Evolutionary conservation across 1,140 invertebrate species (phyloP).

Genomic region (Arctopsyche grandis): DNA sequence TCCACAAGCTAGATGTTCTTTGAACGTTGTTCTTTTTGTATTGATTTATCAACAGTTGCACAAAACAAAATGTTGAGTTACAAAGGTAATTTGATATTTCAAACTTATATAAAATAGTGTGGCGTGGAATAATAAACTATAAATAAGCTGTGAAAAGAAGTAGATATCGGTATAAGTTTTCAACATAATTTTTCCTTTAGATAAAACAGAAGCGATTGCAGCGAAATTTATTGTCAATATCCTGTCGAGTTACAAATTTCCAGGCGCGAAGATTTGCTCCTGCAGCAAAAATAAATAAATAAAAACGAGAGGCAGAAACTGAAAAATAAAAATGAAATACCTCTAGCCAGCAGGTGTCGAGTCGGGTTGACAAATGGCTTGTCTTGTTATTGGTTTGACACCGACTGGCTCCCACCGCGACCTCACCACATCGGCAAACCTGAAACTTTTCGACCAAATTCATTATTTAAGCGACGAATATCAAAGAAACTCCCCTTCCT

Average conservation of each 20-base stretch:
- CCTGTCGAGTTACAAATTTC: background rate
- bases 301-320: background rate
- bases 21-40: no score
- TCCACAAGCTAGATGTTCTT: no score
- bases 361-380: conserved; percentile 52
- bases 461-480: conserved; percentile 35
- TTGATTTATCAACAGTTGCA: no score
- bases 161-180: background rate
- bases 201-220: background rate
- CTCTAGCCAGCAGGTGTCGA: conserved; percentile 50
- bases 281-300: background rate
- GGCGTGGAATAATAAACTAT: no score
- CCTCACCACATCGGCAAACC: conserved; percentile 29
- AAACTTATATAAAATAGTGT: no score
- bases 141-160: no score
- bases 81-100: no score
- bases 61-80: no score
- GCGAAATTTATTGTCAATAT: conserved; percentile 41
- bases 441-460: conserved; percentile 47
- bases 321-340: conserved; percentile 18
- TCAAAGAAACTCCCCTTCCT: background rate
- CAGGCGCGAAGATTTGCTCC: background rate
- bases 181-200: conserved; percentile 34
- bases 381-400: conserved; percentile 54
- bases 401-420: conserved; percentile 41